Conservation (phyloP, 2,888 invertebrate genomes). For the Athetis lepigone region DNA sequence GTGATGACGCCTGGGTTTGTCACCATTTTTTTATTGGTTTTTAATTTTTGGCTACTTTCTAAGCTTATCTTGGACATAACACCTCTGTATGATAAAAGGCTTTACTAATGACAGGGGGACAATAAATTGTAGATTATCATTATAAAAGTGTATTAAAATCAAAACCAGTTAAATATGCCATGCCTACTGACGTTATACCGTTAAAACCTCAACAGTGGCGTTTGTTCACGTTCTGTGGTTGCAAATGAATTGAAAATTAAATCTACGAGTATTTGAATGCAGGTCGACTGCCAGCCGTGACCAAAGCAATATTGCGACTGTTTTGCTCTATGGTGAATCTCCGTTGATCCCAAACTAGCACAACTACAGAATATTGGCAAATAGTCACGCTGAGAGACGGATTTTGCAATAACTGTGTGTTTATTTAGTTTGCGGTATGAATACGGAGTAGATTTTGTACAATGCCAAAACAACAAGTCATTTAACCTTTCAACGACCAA, state of each 20-base stretch:
- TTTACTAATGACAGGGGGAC: no score
- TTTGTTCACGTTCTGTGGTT: slow-evolving; percentile 17
- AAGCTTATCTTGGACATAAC: no score
- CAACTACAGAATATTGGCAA: slow-evolving; percentile 34
- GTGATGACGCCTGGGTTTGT: no score
- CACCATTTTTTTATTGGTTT: no score
- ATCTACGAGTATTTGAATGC: slow-evolving; percentile 36
- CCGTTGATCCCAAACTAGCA: slow-evolving; percentile 42
- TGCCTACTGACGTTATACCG: slow-evolving; percentile 1
- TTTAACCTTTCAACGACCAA: no score
- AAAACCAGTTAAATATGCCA: slow-evolving; percentile 3
- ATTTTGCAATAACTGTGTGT: slow-evolving; percentile 18
- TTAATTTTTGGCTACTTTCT: no score
- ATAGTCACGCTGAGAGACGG: slow-evolving; percentile 11
- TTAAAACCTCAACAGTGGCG: slow-evolving; percentile 16
- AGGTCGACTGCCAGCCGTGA: slow-evolving; percentile 8
- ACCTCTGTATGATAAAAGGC: no score
- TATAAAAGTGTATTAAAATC: no score
- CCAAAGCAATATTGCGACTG: slow-evolving; percentile 38
- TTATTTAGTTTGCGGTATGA: slow-evolving; percentile 20
- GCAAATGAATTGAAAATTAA: slow-evolving; percentile 40
- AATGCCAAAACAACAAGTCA: no score
- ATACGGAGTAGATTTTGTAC: neutral
- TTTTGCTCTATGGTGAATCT: slow-evolving; percentile 28
- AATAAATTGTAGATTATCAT: no score